A percentile compares a stretch with the other conserved stretches of the same genome.
phyloP scores from a whole-genome alignment of 2,888 invertebrate genomes.

The Drosophila falleni region DNA sequence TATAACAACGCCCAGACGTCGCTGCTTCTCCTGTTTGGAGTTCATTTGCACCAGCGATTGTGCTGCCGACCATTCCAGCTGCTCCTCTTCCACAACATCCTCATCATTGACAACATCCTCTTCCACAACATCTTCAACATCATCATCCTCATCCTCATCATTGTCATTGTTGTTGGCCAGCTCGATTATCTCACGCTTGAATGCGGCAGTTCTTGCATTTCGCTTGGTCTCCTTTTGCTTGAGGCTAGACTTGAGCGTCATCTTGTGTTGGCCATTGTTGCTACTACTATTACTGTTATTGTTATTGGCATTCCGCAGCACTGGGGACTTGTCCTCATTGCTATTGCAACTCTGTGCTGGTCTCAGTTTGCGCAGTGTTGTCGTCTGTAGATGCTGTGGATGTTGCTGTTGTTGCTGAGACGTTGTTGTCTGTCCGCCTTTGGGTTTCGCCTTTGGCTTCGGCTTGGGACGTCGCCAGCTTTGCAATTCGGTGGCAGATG shows the following conservation, averaged over 20 bases:
- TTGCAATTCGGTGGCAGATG: conserved; percentile 57
- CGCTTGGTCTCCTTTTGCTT: conserved; percentile 61
- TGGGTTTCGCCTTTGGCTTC: conserved; percentile 47
- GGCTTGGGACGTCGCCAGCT: conserved; percentile 73
- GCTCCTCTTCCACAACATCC: conserved; percentile 36
- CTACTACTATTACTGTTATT: conserved; percentile 48
- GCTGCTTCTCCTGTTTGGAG: conserved; percentile 82
- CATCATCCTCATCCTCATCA: conserved; percentile 21
- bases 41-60: conserved; percentile 85
- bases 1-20: conserved; percentile 47
- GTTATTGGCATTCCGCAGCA: conserved; percentile 72
- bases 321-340: conserved; percentile 64
- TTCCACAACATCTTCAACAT: conserved; percentile 36
- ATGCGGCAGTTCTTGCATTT: conserved; percentile 55
- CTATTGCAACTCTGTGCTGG: conserved; percentile 22
- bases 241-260: conserved; percentile 51
- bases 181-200: conserved; percentile 68
- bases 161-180: conserved; percentile 53
- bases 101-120: conserved; percentile 32
- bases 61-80: conserved; percentile 84
- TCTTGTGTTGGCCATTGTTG: conserved; percentile 56
- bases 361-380: conserved; percentile 55
- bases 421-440: conserved; percentile 20
- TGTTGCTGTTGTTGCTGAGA: conserved; percentile 23
- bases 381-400: conserved; percentile 31